Base-by-base conservation (phyloP, 2,113 vertebrate genomes). In the Oxygymnocypris stewartii region DNA sequence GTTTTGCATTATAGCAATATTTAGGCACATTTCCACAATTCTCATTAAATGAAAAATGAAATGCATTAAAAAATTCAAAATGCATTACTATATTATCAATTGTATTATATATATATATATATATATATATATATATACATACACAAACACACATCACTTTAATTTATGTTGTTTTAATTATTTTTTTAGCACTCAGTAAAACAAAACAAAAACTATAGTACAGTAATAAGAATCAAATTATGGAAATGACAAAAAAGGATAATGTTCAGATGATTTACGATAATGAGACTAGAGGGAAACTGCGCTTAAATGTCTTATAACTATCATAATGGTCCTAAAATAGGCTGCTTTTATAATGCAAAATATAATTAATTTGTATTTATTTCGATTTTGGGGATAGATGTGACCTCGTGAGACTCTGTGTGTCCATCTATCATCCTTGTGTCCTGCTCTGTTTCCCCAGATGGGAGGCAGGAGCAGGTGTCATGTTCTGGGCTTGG, bases 401-500 rank as follows among this genome's bases (percentile, higher is more conserved):
- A 40, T 40, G 67, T 18, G 31, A 20, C 67, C 14, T 80, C 1
- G 13, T 77, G 13, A 31, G 75, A 9, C 25, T 51, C 14, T 6
- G 10, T 79, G 28, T 37, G 18, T 37, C 31, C 31, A 59, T n/a
- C 31, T 37, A 12, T 59, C 35, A 40, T 42, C 69, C 37, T 10
- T 47, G 47, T 25, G 37, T 40, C 35, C 40, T 20, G 71, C 28
- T 23, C 82, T 7, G 61, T 37, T 79, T 2, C 6, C 57, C 65
- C 82, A 88, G 90, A 82, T 0, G 88, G 85, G 85, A 79, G 84
- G 84, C 0, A 35, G 74, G 25, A 47, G 87, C 89, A 86, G 88
- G 87, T 89, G 23, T n/a, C 79, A n/a, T 61, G 14, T 71, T 90
- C 3, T 87, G 89, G 87, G 59, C 89, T 90, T 91, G n/a, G n/a